Conservation (phyloP, 2,797 vertebrate genomes). For the Sebastes taczanowskii region DNA sequence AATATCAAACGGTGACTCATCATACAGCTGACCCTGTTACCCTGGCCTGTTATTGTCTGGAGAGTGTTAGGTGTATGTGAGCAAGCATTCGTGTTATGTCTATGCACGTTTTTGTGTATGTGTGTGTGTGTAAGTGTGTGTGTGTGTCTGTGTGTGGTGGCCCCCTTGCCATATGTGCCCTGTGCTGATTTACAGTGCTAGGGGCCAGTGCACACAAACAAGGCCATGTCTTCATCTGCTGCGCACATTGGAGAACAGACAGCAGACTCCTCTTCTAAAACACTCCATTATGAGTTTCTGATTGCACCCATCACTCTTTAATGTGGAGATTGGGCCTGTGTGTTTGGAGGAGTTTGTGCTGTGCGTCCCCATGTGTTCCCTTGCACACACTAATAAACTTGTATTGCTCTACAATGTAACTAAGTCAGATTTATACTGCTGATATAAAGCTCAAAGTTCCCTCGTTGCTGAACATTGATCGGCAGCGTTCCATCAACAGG, state of each 20-base stretch:
- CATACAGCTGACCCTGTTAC: slow-evolving; percentile 35
- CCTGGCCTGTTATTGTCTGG: slow-evolving; percentile 40
- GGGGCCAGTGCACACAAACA: slow-evolving; percentile 75
- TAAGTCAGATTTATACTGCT: slow-evolving; percentile 28
- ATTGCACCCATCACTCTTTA: slow-evolving; percentile 25
- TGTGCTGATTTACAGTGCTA: slow-evolving; percentile 75
- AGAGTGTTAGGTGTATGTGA: slow-evolving; percentile 51
- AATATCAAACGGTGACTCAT: slow-evolving; percentile 43
- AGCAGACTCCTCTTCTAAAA: slow-evolving; percentile 34
- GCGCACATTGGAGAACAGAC: slow-evolving; percentile 65
- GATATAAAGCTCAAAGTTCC: slow-evolving; percentile 56
- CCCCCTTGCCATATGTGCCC: slow-evolving; percentile 69
- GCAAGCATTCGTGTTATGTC: slow-evolving; percentile 55
- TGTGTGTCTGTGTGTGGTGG: slow-evolving; percentile 37
- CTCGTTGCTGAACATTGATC: slow-evolving; percentile 13
- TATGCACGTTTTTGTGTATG: slow-evolving; percentile 6
- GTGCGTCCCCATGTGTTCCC: background rate
- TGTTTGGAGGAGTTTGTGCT: slow-evolving; percentile 2
- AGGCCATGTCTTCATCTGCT: slow-evolving; percentile 74
- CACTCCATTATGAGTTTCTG: slow-evolving; percentile 20
- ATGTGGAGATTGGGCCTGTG: slow-evolving; percentile 18
- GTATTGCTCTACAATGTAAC: background rate
- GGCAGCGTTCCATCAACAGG: background rate
- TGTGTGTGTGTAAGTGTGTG: slow-evolving; percentile 11
- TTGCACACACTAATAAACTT: slow-evolving; percentile 11